Conservation (phyloP, 2,888 invertebrate genomes). For the Dexiosoma caninum region DNA sequence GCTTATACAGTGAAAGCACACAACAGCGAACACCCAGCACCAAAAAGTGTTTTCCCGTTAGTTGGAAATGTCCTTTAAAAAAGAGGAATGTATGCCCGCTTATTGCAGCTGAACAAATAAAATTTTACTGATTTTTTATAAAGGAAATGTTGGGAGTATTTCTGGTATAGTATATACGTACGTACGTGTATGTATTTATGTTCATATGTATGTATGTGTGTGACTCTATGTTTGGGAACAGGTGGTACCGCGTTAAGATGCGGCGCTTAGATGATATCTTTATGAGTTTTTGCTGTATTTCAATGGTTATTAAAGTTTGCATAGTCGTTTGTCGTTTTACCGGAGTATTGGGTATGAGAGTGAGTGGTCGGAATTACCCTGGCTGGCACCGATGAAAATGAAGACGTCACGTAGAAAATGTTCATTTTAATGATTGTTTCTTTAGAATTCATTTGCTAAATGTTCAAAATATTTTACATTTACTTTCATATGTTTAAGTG, state of each 20-base stretch:
- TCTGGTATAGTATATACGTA: not conserved
- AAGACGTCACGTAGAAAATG: constrained; percentile 43
- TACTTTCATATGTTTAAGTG: not conserved
- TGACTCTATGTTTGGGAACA: constrained; percentile 4
- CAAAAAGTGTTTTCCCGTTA: too few relatives aligned
- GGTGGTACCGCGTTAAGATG: not conserved
- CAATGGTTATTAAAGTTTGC: not conserved
- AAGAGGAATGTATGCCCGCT: too few relatives aligned
- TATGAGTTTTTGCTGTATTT: too few relatives aligned
- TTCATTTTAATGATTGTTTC: not conserved
- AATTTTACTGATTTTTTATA: constrained; percentile 6
- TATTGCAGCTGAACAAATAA: not conserved
- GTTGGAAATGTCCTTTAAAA: too few relatives aligned
- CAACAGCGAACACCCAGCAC: too few relatives aligned
- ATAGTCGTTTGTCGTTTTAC: not conserved
- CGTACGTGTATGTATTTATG: not conserved
- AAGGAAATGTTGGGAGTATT: not conserved
- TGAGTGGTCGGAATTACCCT: not conserved
- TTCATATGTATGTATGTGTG: not conserved
- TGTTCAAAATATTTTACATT: not conserved
- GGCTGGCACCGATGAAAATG: not conserved
- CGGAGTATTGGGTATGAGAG: not conserved
- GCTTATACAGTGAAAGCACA: too few relatives aligned
- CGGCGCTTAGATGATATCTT: not conserved
- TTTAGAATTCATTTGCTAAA: constrained; percentile 5